These are phyloP conservation scores for Trinectes maculatus DNA, from an alignment of 2,113 vertebrate genomes.

Conservation along the genomic window DNA sequence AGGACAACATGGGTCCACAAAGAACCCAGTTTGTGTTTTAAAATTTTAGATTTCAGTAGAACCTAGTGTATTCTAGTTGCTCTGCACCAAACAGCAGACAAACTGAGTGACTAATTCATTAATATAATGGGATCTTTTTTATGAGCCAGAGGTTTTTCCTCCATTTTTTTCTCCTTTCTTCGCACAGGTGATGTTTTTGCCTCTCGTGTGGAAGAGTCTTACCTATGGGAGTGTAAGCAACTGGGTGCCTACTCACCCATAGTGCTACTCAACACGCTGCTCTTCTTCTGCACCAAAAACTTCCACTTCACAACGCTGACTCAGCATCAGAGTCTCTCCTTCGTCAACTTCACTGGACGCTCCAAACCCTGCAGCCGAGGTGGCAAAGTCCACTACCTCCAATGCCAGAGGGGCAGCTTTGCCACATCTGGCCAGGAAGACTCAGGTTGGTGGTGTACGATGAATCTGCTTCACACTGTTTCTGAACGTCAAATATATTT, in stretches of 20 bases:
- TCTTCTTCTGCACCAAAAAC: conserved; percentile 97
- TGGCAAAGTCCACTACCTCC: conserved; percentile 89
- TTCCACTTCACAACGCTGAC: conserved; percentile 89
- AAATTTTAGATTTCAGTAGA: too few species aligned
- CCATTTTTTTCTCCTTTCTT: background rate
- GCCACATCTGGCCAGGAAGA: conserved; percentile 60
- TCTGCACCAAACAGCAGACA: too few species aligned
- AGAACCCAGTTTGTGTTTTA: too few species aligned
- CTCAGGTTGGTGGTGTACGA: conserved; percentile 30
- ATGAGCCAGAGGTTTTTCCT: background rate
- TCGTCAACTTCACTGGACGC: conserved; percentile 88
- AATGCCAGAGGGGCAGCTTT: conserved; percentile 77
- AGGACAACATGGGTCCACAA: too few species aligned
- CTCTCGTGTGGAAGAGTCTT: conserved; percentile 85
- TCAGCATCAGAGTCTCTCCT: conserved; percentile 92
- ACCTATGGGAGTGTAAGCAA: conserved; percentile 98
- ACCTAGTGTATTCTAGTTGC: too few species aligned
- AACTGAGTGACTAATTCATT: too few species aligned
- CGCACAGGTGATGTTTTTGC: conserved; percentile 41
- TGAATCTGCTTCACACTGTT: background rate
- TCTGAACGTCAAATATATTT: background rate
- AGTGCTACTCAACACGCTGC: conserved; percentile 94
- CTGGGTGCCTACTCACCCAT: conserved; percentile 95
- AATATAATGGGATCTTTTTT: too few species aligned
- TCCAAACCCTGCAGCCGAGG: conserved; percentile 86